These are phyloP conservation scores for Trinectes maculatus DNA, from an alignment of 2,113 vertebrate genomes.

Conservation along the genomic window DNA sequence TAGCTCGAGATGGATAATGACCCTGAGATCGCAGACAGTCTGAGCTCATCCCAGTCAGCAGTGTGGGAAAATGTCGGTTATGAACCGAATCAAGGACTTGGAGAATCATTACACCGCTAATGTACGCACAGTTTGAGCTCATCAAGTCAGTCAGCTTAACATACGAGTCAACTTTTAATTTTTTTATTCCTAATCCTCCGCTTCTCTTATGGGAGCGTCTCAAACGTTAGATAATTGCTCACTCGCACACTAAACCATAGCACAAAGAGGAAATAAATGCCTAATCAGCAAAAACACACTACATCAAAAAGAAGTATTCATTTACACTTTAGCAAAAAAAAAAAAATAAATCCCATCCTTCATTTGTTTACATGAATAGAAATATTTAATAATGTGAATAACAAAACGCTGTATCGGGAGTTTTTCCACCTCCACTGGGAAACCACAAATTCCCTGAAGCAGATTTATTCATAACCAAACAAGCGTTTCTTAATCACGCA, in stretches of 20 bases:
- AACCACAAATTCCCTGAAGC: neutral
- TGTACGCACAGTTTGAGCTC: neutral
- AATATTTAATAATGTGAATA: neutral
- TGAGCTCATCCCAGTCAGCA: neutral
- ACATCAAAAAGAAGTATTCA: neutral
- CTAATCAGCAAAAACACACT: neutral
- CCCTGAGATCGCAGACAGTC: neutral
- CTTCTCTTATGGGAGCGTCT: too few relatives aligned
- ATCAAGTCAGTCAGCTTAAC: neutral
- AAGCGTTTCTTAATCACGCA: conserved; percentile 1
- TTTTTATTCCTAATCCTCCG: too few relatives aligned
- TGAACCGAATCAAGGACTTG: neutral
- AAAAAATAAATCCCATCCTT: neutral
- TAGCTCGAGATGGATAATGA: neutral
- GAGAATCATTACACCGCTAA: neutral
- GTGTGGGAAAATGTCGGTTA: neutral
- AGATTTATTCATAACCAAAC: conserved; percentile 3
- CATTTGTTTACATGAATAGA: neutral
- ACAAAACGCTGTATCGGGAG: conserved; percentile 7
- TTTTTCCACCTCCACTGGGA: conserved; percentile 4
- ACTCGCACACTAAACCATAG: too few relatives aligned
- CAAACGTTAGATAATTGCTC: too few relatives aligned
- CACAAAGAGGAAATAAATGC: neutral
- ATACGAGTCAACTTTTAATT: neutral
- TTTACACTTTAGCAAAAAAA: neutral